A percentile compares a stretch with the other conserved stretches of the same genome.
These are phyloP conservation scores for Lycophotia porphyrea DNA, from an alignment of 2,888 invertebrate genomes.

Conservation along the genomic window DNA sequence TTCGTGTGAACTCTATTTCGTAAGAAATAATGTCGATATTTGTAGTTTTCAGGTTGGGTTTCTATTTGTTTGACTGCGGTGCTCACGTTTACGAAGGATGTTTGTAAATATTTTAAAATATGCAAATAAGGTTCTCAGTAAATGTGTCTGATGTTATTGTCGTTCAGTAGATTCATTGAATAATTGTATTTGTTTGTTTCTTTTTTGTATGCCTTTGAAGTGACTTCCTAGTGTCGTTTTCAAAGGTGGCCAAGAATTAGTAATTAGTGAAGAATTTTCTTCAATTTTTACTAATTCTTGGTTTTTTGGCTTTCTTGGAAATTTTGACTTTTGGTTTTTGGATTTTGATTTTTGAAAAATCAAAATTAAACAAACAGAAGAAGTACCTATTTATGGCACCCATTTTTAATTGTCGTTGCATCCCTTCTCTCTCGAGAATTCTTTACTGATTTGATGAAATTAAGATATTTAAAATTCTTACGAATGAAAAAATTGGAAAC, in stretches of 20 bases:
- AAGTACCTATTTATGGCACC: too few relatives aligned
- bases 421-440: too few relatives aligned
- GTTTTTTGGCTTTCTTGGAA: too few relatives aligned
- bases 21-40: conserved; percentile 53
- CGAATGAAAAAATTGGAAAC: too few relatives aligned
- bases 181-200: conserved; percentile 63
- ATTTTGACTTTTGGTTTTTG: too few relatives aligned
- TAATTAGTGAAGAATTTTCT: neutral
- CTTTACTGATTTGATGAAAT: too few relatives aligned
- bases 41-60: conserved; percentile 28
- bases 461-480: too few relatives aligned
- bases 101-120: conserved; percentile 78
- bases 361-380: too few relatives aligned
- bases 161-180: conserved; percentile 72
- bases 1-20: conserved; percentile 49
- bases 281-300: too few relatives aligned
- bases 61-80: conserved; percentile 58
- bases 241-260: neutral
- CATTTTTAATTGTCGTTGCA: too few relatives aligned
- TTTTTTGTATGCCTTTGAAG: conserved; percentile 44
- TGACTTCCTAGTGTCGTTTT: conserved; percentile 23
- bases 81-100: conserved; percentile 70
- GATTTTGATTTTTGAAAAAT: too few relatives aligned
- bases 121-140: conserved; percentile 74
- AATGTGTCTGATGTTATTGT: conserved; percentile 75